Evolutionary conservation across 2,888 invertebrate genomes (phyloP).

Genomic region (Lutraria lutraria): DNA sequence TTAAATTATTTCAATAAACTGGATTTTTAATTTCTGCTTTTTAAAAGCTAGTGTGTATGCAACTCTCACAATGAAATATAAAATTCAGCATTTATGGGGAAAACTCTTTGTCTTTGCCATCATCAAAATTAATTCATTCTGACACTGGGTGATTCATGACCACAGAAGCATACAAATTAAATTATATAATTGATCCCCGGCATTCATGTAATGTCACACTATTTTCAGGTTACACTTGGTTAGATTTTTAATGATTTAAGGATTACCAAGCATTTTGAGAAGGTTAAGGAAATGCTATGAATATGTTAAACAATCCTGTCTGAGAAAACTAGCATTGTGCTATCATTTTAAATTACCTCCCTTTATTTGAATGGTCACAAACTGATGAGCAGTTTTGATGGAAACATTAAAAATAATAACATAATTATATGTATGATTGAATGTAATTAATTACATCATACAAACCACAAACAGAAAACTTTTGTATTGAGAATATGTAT

Average conservation of each 20-base stretch:
- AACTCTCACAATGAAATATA: neutral
- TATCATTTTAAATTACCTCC: neutral
- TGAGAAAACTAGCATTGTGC: neutral
- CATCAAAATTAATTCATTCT: conserved; percentile 25
- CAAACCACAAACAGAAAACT: too few relatives aligned
- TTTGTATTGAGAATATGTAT: too few relatives aligned
- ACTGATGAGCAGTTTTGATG: neutral
- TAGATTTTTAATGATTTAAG: neutral
- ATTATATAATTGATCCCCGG: conserved; percentile 19
- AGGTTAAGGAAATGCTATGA: conserved; percentile 1
- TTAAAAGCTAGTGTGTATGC: conserved; percentile 10
- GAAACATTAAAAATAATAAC: too few relatives aligned
- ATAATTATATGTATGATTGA: too few relatives aligned
- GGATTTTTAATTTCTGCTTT: neutral
- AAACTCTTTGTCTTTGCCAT: neutral
- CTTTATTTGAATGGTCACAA: neutral
- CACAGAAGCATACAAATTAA: conserved; percentile 23
- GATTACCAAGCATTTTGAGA: neutral
- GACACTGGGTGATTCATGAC: conserved; percentile 14
- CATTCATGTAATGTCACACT: conserved; percentile 19
- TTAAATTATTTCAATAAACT: conserved; percentile 8
- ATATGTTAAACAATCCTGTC: neutral
- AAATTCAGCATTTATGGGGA: neutral
- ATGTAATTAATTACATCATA: too few relatives aligned
- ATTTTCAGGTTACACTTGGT: neutral